Base-by-base conservation (phyloP, 1,140 invertebrate species). In the Lethrus apterus region DNA sequence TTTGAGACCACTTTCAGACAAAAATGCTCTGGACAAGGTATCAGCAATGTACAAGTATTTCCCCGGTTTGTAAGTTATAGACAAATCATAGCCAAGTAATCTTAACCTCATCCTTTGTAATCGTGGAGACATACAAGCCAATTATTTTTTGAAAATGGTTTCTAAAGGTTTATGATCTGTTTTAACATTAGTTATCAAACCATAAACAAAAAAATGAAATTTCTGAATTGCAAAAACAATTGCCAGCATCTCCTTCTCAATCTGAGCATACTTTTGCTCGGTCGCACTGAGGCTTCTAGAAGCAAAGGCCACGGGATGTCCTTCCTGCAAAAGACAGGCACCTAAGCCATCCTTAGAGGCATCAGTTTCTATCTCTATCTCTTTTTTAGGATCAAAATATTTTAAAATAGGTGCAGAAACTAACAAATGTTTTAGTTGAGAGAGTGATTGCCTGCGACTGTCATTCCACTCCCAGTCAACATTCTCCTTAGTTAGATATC, bases 201-300 rank as follows among this genome's bases (percentile, higher is more conserved):
- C 62, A 55, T 55, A 60, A 21, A 62, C 36, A 46, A 70, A 46
- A 50, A 62, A 69, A 43, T 59, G 52, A 57, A 68, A 72, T 36
- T 59, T 58, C 49, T 61, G 44, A 44, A 35, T 55, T 10, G 50
- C 60, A 56, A 60, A 67, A 19, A 60, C 45, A 15, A 73, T 65
- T 4, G 62, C 66, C 1, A 69, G 54, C 2, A 62, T 47, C 52
- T 74, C 68, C 36, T 68, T 70, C 48, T 74, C 68, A 17, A 70
- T 71, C 43, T 64, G 60, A 0, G 64, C 53, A 48, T 68, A 73
- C 2, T 51, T 50, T 44, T 31, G 17, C n/a, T 32, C 42, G 30
- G 42, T 20, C 19, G 17, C 42, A 32, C 3, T 18, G 8, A 44
- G 51, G 44, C 48, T 44, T 45, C 58, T 46, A n/a, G 52, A 61